phyloP scores from a whole-genome alignment of 2,113 vertebrate species.

The Misgurnus anguillicaudatus region DNA sequence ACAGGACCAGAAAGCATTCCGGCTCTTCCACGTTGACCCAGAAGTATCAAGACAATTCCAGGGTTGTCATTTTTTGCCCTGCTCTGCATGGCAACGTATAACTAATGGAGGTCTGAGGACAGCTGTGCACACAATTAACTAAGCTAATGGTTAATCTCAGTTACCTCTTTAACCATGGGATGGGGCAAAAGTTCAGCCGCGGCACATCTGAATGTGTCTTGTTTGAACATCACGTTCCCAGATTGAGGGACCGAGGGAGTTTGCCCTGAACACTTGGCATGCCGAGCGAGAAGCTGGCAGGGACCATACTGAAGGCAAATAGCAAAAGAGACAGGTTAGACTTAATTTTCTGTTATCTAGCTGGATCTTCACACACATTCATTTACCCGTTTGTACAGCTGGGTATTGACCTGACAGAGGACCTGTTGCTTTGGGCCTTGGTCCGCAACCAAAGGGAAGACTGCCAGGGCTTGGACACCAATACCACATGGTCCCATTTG shows the following conservation, averaged over 20 bases:
- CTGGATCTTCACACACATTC: slow-evolving; percentile 48
- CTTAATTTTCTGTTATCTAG: slow-evolving; percentile 52
- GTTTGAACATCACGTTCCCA: slow-evolving; percentile 38
- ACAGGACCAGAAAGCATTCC: slow-evolving; percentile 61
- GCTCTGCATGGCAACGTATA: background rate
- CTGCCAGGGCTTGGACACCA: slow-evolving; percentile 53
- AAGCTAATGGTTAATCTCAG: slow-evolving; percentile 40
- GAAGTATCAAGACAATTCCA: slow-evolving; percentile 50
- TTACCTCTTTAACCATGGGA: background rate
- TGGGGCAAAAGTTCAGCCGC: slow-evolving; percentile 13
- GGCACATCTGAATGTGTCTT: slow-evolving; percentile 8
- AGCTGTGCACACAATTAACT: slow-evolving; percentile 45
- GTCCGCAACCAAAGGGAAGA: slow-evolving; percentile 32
- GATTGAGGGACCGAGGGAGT: slow-evolving; percentile 35
- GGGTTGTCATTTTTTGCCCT: slow-evolving; percentile 8
- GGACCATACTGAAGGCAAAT: slow-evolving; percentile 48
- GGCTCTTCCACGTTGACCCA: slow-evolving; percentile 58
- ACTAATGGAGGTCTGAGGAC: slow-evolving; percentile 12
- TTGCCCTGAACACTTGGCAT: slow-evolving; percentile 12
- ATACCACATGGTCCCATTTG: slow-evolving; percentile 40
- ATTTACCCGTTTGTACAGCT: slow-evolving; percentile 67
- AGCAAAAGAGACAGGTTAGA: slow-evolving; percentile 10
- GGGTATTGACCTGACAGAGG: slow-evolving; percentile 36
- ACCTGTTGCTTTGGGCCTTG: slow-evolving; percentile 48
- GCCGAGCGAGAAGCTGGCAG: slow-evolving; percentile 42